Base-by-base conservation (phyloP, 1,140 invertebrate species). In the Samia ricini region DNA sequence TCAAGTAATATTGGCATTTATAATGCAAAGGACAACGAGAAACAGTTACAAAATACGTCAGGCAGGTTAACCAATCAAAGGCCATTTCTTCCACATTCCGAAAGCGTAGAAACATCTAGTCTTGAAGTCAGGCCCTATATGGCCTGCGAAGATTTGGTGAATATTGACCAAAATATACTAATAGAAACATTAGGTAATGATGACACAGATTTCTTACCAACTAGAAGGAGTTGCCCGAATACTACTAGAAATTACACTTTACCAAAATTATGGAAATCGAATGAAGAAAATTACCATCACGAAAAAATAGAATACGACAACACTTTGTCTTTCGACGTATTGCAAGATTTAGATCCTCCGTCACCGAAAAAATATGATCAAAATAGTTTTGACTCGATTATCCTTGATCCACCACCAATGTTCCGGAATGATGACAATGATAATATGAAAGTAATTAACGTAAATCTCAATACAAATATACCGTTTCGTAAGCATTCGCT, bases 121-220 rank as follows among this genome's bases (percentile, higher is more conserved):
- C 93, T 92, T 71, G 91, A 90, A 62, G 88, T 86, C 24, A 83
- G 90, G 21, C 71, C 90, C 54, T 93, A 92, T 60, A 91, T 91
- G 77, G 93, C 93, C 4, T 94, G 93, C 76, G 93, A 94, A 86
- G 93, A 95, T 89, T 78, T 95, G 65, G 88, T 92, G 7, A 92
- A 92, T 72, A 87, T 94, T 63, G 92, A 93, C 71, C 92, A 92
- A 69, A 90, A 91, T 81, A 91, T 89, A 65, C 90, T 80, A 74
- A 87, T 91, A 7, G 76, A 79, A 72, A 84, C 70, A 19, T 61
- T 87, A 18, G 77, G 80, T 29, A 81, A 66, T 56, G 78, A 82
- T 8, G 83, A 81, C 23, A 69, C 64, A 5, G 83, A 88, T 66
- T 90, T 82, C 68, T 65, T 85, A 59, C 69, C 81, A n/a, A 88